Base-by-base conservation (phyloP, 2,113 vertebrate genomes). In the Epinephelus fuscoguttatus region DNA sequence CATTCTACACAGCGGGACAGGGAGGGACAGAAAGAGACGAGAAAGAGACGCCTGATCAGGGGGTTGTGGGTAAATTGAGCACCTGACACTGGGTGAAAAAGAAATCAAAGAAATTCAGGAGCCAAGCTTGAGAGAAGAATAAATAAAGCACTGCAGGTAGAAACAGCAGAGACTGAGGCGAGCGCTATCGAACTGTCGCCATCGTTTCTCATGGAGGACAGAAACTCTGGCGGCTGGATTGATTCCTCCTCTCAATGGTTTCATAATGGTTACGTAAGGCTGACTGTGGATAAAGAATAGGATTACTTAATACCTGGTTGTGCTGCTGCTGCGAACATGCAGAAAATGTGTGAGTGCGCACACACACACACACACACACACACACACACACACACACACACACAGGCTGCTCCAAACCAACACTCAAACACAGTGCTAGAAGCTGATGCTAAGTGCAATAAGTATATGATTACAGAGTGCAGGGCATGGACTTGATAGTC, bases 1-100 rank as follows among this genome's bases (percentile, higher is more conserved):
- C 98, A 19, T 99, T 99, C 98, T 99, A 78, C 0, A 82, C 21
- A 67, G 56, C 3, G 23, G 10, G 42, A 50, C 25, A 40, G 52
- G 1, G 4, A 47, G 47, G 12, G 18, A 37, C 33, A 40, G 18
- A 45, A 1, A 37, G 1, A 40, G 25, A 67, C 0, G 8, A 40
- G 18, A 45, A 1, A 37, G 1, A 40, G 33, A 67, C 0, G 6
- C 19, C 17, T 68, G 2, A 70, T 13, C 5, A n/a, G 56, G 63
- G 18, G 17, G 25, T n/a, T 61, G 66, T 47, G 66, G 25, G 11
- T 9, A n/a, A 30, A 66, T 52, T 17, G 15, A 50, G 19, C 30
- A 23, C 13, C 60, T 2, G 11, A n/a, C 18, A 47, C 5, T 60
- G 25, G 3, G 15, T 25, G 33, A 33, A 19, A 74, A 1, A 12